These are phyloP conservation scores for Plebejus melissa DNA, from an alignment of 2,888 invertebrate genomes.

Conservation along the genomic window DNA sequence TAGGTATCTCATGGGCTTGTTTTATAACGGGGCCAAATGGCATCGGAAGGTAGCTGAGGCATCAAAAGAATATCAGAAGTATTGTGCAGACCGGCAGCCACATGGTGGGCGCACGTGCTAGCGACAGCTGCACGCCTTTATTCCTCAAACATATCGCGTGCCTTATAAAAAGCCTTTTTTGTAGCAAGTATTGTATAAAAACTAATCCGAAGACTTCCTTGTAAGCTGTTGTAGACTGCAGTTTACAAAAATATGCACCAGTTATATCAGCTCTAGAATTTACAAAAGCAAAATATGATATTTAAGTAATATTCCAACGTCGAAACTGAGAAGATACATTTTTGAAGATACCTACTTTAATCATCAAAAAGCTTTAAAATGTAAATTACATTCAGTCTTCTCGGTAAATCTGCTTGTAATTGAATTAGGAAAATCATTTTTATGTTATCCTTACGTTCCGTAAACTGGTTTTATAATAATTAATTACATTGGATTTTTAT, in stretches of 20 bases:
- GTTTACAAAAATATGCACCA: not conserved
- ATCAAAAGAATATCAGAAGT: conserved; percentile 17
- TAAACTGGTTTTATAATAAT: not conserved
- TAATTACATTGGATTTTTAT: conserved; percentile 1
- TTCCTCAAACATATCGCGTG: conserved; percentile 22
- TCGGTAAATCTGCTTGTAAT: not conserved
- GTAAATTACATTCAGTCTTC: not conserved
- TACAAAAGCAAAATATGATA: too few species aligned
- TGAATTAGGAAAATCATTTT: not conserved
- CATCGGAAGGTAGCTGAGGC: conserved; percentile 8
- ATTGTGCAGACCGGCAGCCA: conserved; percentile 29
- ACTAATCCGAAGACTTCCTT: not conserved
- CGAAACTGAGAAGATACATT: not conserved
- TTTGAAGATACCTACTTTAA: not conserved
- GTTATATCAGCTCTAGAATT: not conserved
- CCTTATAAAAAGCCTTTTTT: conserved; percentile 9
- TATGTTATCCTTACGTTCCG: not conserved
- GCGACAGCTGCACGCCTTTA: conserved; percentile 41
- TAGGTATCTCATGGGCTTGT: not conserved
- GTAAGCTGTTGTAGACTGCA: not conserved
- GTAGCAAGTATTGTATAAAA: not conserved
- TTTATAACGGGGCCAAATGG: not conserved
- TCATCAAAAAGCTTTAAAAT: not conserved
- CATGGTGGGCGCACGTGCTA: conserved; percentile 44
- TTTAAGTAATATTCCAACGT: too few species aligned